Conservation (phyloP, 1,140 invertebrate species). For the Penaeus vannamei region DNA sequence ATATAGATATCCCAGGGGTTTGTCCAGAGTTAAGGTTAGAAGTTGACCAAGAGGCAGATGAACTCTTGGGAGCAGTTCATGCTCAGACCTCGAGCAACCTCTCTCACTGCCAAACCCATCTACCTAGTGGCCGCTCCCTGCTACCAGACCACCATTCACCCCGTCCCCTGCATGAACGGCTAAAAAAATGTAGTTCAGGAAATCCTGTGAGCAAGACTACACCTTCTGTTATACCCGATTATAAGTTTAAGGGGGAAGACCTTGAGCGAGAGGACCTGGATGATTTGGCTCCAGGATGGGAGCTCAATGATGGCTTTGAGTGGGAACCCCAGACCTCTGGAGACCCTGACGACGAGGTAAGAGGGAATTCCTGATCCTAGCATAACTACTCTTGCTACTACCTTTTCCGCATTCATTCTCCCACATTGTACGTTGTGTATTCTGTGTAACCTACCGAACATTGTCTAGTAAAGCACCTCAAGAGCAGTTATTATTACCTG, state of each 20-base stretch:
- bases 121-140: neutral
- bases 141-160: conserved; percentile 8
- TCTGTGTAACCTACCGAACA: no score
- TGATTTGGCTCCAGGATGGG: conserved; percentile 63
- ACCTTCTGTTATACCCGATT: neutral
- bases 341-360: conserved; percentile 43
- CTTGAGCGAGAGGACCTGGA: conserved; percentile 63
- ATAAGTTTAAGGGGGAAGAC: neutral
- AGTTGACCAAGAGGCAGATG: conserved; percentile 67
- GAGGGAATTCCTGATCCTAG: neutral
- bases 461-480: no score
- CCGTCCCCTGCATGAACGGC: conserved; percentile 49
- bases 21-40: conserved; percentile 59
- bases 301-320: conserved; percentile 64
- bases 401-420: no score
- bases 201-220: conserved; percentile 9
- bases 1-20: conserved; percentile 35
- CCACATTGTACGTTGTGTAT: no score
- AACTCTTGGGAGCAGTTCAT: conserved; percentile 66
- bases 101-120: neutral
- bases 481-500: no score
- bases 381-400: no score
- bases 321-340: conserved; percentile 56
- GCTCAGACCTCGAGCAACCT: conserved; percentile 38
- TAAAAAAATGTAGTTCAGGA: conserved; percentile 37